Evolutionary conservation across 2,797 vertebrate species (phyloP).

Genomic region (Syngnathus rostellatus): DNA sequence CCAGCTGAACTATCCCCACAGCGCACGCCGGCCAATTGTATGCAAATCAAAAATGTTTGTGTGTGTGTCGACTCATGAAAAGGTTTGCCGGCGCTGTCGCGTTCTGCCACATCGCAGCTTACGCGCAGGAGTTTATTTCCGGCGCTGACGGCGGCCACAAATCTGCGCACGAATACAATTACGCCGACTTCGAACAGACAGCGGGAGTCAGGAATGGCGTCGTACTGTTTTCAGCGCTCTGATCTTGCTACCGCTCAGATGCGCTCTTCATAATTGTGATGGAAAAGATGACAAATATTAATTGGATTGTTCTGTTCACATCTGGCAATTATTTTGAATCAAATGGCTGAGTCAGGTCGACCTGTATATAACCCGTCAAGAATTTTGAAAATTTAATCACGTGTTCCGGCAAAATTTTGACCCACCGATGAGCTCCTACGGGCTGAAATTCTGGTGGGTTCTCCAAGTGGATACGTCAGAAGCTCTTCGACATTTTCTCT

Average conservation of each 20-base stretch:
- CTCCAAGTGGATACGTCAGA: too few species aligned
- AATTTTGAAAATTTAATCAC: too few species aligned
- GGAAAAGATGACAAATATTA: not conserved
- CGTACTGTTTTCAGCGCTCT: not conserved
- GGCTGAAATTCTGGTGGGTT: too few species aligned
- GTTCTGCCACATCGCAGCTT: slow-evolving; percentile 31
- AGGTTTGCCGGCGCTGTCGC: not conserved
- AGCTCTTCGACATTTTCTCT: too few species aligned
- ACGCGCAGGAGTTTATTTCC: slow-evolving; percentile 38
- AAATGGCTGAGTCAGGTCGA: too few species aligned
- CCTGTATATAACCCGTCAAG: too few species aligned
- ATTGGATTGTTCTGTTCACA: not conserved
- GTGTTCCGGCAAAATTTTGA: too few species aligned
- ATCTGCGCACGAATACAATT: slow-evolving; percentile 24
- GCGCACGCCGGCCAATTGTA: slow-evolving; percentile 17
- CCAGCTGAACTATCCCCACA: not conserved
- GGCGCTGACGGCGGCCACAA: slow-evolving; percentile 26
- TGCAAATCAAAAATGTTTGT: slow-evolving; percentile 37
- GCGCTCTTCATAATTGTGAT: slow-evolving; percentile 6
- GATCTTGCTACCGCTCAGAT: not conserved
- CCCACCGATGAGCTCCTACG: too few species aligned
- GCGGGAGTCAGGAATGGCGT: slow-evolving; percentile 14
- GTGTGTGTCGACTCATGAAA: slow-evolving; percentile 9
- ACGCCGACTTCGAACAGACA: slow-evolving; percentile 36
- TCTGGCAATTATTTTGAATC: not conserved